These are phyloP conservation scores for Ooceraea biroi DNA, from an alignment of 1,140 invertebrate genomes.

Conservation along the genomic window DNA sequence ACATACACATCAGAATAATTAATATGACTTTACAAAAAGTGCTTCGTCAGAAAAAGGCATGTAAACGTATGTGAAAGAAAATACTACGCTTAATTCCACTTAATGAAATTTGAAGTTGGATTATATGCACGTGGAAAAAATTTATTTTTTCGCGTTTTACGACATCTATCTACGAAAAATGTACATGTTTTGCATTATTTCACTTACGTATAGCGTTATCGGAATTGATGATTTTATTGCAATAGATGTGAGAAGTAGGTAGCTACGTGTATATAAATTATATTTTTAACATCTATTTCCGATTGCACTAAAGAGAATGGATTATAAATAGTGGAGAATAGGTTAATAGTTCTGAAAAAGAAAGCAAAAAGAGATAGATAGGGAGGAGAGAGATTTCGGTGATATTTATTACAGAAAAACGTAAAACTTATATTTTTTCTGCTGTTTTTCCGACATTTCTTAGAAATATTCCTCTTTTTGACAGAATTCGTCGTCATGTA, in stretches of 20 bases:
- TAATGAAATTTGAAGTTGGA: conserved; percentile 24
- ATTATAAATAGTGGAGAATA: too few relatives aligned
- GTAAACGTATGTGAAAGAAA: background rate
- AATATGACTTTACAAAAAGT: conserved; percentile 1
- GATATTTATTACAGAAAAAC: conserved; percentile 40
- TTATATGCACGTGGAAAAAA: conserved; percentile 3
- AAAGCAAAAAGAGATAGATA: background rate
- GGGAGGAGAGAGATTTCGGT: background rate
- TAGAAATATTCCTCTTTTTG: conserved; percentile 55
- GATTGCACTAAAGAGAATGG: conserved; percentile 33
- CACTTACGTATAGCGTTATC: conserved; percentile 48
- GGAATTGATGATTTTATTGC: conserved; percentile 46
- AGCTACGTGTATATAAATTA: conserved; percentile 43
- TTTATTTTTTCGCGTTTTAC: conserved; percentile 27
- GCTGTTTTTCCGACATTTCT: conserved; percentile 40
- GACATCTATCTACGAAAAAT: conserved; percentile 16
- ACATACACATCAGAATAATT: background rate
- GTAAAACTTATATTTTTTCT: conserved; percentile 40
- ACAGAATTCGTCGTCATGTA: conserved; percentile 68
- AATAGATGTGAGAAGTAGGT: conserved; percentile 31
- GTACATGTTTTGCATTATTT: conserved; percentile 39
- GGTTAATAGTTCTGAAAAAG: conserved; percentile 3
- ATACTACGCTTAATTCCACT: conserved; percentile 19
- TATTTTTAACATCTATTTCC: conserved; percentile 41
- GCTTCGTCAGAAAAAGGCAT: conserved; percentile 28